Percentiles rank a stretch among this genome's conserved stretches.
These are phyloP conservation scores for Phrynocephalus versicolor DNA, from an alignment of 2,113 vertebrate genomes.

Conservation along the genomic window DNA sequence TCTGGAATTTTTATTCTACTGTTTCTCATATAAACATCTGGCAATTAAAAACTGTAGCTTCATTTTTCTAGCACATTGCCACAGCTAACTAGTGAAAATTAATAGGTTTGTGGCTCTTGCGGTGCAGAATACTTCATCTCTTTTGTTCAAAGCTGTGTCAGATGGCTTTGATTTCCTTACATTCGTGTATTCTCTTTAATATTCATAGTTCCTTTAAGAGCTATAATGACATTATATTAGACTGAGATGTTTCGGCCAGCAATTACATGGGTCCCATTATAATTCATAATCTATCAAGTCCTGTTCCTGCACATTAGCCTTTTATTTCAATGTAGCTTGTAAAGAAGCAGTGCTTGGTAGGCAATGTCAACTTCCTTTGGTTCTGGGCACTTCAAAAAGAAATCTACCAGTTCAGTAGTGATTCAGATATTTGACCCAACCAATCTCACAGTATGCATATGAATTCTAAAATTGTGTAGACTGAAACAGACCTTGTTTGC, in stretches of 20 bases:
- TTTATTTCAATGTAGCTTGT: slow-evolving; percentile 4
- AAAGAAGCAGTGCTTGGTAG: neutral
- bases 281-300: slow-evolving; percentile 10
- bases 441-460: neutral
- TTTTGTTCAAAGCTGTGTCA: slow-evolving; percentile 22
- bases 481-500: neutral
- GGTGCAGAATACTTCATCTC: neutral
- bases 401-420: neutral
- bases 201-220: neutral
- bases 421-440: neutral
- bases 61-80: neutral
- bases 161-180: slow-evolving; percentile 25
- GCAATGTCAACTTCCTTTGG: neutral
- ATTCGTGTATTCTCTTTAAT: slow-evolving; percentile 21
- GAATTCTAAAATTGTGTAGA: neutral
- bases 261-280: slow-evolving; percentile 13
- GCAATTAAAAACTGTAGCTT: neutral
- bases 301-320: neutral
- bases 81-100: neutral
- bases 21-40: neutral
- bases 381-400: neutral
- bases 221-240: slow-evolving; percentile 26
- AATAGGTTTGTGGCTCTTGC: slow-evolving; percentile 17
- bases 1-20: neutral
- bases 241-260: neutral